Conservation (phyloP, 2,797 vertebrate species). For the Gymnoscopelus microlampas region DNA sequence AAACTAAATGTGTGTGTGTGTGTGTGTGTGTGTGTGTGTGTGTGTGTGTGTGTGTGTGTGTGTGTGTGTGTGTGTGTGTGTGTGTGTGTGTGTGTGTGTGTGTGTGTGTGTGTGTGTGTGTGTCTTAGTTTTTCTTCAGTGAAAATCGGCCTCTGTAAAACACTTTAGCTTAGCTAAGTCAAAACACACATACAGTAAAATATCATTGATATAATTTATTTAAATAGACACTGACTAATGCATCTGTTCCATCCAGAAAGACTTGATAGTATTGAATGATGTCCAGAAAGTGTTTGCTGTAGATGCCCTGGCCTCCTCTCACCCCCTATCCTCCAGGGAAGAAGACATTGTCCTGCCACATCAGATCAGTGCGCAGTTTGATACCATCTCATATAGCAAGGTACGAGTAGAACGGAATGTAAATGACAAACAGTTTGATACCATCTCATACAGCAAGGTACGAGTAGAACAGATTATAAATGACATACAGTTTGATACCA, state of each 20-base stretch:
- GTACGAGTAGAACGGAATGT: constrained; percentile 47
- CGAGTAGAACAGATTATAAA: not conserved
- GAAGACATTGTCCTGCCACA: constrained; percentile 81
- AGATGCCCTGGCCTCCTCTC: constrained; percentile 87
- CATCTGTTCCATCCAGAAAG: constrained; percentile 80
- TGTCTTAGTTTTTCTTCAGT: too few species aligned
- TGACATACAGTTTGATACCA: constrained; percentile 84
- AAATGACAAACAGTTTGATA: constrained; percentile 83
- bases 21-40: too few species aligned
- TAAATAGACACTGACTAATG: too few species aligned
- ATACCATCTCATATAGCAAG: constrained; percentile 89
- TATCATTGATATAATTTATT: too few species aligned
- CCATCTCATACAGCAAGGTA: constrained; percentile 84
- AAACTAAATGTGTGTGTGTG: too few species aligned
- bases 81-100: too few species aligned
- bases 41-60: too few species aligned
- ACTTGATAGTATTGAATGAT: constrained; percentile 85
- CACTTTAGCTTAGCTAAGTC: too few species aligned
- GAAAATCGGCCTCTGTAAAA: too few species aligned
- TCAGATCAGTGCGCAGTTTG: constrained; percentile 89
- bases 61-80: too few species aligned
- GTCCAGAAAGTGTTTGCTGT: constrained; percentile 84
- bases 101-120: too few species aligned
- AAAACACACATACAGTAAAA: too few species aligned
- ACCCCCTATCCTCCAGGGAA: constrained; percentile 85